A percentile compares a stretch with the other conserved stretches of the same genome.
These are phyloP conservation scores for Helostoma temminkii DNA, from an alignment of 2,797 vertebrate species.

Conservation along the genomic window DNA sequence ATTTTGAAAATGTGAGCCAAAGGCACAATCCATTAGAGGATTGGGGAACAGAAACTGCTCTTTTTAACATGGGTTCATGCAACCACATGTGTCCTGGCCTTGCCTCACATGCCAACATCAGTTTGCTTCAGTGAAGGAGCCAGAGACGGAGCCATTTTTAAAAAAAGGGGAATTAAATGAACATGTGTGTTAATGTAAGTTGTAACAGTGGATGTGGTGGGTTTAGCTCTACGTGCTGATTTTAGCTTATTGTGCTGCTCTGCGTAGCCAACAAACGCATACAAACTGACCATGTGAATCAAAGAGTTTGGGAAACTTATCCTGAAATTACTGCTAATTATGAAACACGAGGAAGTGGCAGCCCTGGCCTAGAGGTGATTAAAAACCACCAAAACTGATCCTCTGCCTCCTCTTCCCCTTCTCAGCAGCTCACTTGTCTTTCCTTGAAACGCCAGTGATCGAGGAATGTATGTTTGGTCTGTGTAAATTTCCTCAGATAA, in stretches of 20 bases:
- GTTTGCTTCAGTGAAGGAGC: slow-evolving; percentile 25
- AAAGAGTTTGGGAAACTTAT: slow-evolving; percentile 1
- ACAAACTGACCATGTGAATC: neutral
- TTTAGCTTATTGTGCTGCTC: neutral
- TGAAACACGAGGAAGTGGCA: slow-evolving; percentile 17
- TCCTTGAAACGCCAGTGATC: slow-evolving; percentile 26
- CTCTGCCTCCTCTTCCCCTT: neutral
- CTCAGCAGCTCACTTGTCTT: slow-evolving; percentile 36
- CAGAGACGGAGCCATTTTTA: slow-evolving; percentile 5
- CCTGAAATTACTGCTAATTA: slow-evolving; percentile 2
- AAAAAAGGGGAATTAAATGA: slow-evolving; percentile 1
- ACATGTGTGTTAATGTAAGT: neutral
- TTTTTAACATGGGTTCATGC: slow-evolving; percentile 36
- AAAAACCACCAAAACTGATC: slow-evolving; percentile 37
- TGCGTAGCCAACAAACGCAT: neutral
- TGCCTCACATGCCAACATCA: slow-evolving; percentile 27
- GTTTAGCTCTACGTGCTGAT: neutral
- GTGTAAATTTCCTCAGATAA: slow-evolving; percentile 12
- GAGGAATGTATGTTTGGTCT: slow-evolving; percentile 41
- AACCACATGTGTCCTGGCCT: slow-evolving; percentile 34
- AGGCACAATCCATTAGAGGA: slow-evolving; percentile 39
- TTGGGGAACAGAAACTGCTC: slow-evolving; percentile 29
- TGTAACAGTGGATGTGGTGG: neutral
- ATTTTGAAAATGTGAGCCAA: slow-evolving; percentile 35
- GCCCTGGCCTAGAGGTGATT: slow-evolving; percentile 12